Conservation (phyloP, 2,888 invertebrate species). For the Cotesia congregata region DNA sequence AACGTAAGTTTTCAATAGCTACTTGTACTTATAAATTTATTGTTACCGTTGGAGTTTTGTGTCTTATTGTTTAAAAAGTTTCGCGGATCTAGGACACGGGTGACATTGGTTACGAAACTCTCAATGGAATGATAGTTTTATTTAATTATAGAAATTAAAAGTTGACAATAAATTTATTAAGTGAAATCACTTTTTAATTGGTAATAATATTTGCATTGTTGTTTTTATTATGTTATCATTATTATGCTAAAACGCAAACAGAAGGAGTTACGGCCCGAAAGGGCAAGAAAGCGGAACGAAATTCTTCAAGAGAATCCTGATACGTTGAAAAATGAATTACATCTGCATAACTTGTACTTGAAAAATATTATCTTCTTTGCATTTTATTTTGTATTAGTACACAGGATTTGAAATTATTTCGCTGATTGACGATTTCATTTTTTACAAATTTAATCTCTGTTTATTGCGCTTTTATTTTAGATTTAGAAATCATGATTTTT, state of each 20-base stretch:
- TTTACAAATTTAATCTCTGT: too few relatives aligned
- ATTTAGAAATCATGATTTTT: too few relatives aligned
- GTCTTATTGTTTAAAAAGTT: neutral
- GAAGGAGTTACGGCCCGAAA: constrained; percentile 38
- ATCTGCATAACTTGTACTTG: constrained; percentile 17
- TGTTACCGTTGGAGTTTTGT: constrained; percentile 7
- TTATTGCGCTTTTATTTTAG: too few relatives aligned
- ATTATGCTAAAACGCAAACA: constrained; percentile 2
- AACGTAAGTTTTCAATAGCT: too few relatives aligned
- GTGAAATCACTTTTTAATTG: constrained; percentile 13
- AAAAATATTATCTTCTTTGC: neutral
- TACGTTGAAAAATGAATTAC: constrained; percentile 1
- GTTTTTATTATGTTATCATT: neutral
- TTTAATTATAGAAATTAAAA: constrained; percentile 7
- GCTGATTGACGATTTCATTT: too few relatives aligned
- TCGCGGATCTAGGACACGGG: neutral
- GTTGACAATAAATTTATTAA: neutral
- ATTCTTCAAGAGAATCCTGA: constrained; percentile 10
- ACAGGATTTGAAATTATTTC: neutral
- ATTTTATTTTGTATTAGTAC: neutral
- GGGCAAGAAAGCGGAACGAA: constrained; percentile 69
- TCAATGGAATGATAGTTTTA: constrained; percentile 2
- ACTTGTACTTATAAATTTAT: neutral
- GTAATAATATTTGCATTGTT: constrained; percentile 4
- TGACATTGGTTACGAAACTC: neutral